Base-by-base conservation (phyloP, 2,113 vertebrate species). In the Pelvicachromis taeniatus region DNA sequence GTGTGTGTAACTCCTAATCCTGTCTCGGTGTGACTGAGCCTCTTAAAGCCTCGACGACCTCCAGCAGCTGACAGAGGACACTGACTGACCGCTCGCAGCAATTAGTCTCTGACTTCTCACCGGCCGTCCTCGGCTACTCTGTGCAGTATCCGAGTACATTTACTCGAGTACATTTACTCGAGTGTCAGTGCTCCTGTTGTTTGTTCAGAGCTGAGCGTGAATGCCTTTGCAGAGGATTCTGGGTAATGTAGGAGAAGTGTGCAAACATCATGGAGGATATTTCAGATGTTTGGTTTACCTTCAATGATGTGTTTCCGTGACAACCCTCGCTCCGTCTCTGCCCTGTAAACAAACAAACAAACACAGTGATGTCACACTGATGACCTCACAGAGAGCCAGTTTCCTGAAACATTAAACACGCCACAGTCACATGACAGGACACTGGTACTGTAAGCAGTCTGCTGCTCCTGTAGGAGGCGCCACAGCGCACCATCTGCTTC, bases 251-350 rank as follows among this genome's bases (percentile, higher is more conserved):
- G 78, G 38, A 29, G 16, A 40, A 63, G 17, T 17, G 5, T 45
- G 21, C 13, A 4, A 26, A 29, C 1, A 3, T 19, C 8, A 7
- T 42, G 4, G 33, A 65, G 7, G 38, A 1, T 3, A 31, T 33
- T 59, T 59, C 21, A 14, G 16, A 29, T 14, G n/a, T 68, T 68
- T 40, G 21, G 2, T 85, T 90, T 87, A 97, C 97, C 97, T 92
- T 97, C 97, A 6, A 97, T 97, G 65, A 97, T 97, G 92, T 97
- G 97, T 92, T 97, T 97, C 85, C 97, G 95, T 4, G 97, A 97
- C 86, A 97, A 92, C 17, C 97, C 97, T 61, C 96, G 91, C 89
- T 97, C 97, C 0, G 97, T 97, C 93, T 97, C 97, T 13, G 97
- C 97, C 83, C 97, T 97, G 93, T 10, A 12, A 59, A 89, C 84